Base-by-base conservation (phyloP, 2,113 vertebrate genomes). In the Microcebus griseorufus region DNA sequence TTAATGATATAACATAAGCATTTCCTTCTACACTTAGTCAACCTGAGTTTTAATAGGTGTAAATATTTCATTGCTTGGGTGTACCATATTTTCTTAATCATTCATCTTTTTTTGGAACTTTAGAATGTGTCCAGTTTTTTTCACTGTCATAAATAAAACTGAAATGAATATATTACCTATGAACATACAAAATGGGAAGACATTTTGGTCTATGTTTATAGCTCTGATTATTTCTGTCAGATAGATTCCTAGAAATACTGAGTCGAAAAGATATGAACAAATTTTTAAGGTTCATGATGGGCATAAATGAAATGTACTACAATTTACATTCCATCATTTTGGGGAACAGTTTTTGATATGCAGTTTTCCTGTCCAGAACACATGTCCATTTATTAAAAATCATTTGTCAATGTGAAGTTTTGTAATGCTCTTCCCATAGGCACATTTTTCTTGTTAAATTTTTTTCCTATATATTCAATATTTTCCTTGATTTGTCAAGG, bases 71-170 rank as follows among this genome's bases (percentile, higher is more conserved):
- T 82, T 90, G 17, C 12, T 88, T 42, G 48, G 42, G 39, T 85
- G 16, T 81, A 27, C n/a, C 14, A 73, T 89, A 39, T 80, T 93
- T 93, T 70, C 60, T 82, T 45, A 82, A n/a, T 51, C 18, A 64
- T 93, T 93, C 22, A 95, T 88, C 42, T 79, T 70, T 95, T 67
- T 55, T 55, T 84, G 60, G 60, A 95, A 67, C 25, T 94, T 80
- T 88, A 76, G 29, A 22, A 34, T 93, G 22, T 80, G 22, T 67
- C 2, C 12, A 82, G 12, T 39, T 84, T 94, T 78, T 78, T 94
- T 25, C 25, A 80, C 4, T 18, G 58, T 39, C 25, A 58, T 67
- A 89, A 81, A 96, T 81, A 76, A 81, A 90, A 90, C 32, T 7
- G 2, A 90, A 90, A 42, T 51, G 34, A 94, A 60, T 22, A 86